phyloP scores from a whole-genome alignment of 1,140 invertebrate species.

The Heliconius hermathena region DNA sequence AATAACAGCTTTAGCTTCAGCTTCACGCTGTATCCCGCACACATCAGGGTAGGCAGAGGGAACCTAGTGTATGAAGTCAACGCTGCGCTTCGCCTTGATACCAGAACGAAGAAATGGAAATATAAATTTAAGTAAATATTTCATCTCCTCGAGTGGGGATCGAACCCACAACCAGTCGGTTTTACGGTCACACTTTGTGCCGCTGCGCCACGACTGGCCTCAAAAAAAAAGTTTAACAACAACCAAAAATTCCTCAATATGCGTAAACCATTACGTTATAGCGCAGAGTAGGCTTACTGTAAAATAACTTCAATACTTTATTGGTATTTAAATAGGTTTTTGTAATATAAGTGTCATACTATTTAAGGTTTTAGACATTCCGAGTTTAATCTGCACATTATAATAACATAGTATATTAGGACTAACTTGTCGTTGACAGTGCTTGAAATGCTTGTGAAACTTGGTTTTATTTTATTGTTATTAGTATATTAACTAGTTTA shows the following conservation, averaged over 20 bases:
- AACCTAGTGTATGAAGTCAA: too few relatives aligned
- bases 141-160: too few relatives aligned
- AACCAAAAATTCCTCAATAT: background rate
- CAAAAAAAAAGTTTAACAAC: too few relatives aligned
- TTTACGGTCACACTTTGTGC: too few relatives aligned
- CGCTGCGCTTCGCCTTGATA: too few relatives aligned
- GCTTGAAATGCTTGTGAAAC: background rate
- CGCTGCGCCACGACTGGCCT: too few relatives aligned
- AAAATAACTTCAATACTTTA: background rate
- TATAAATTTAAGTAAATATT: too few relatives aligned
- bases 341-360: background rate
- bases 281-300: background rate
- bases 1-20: too few relatives aligned
- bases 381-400: slow-evolving; percentile 10
- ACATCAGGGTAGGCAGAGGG: too few relatives aligned
- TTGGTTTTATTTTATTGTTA: background rate
- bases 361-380: background rate
- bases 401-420: background rate
- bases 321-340: slow-evolving; percentile 8
- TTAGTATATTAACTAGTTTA: background rate
- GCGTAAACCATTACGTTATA: background rate
- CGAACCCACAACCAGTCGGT: too few relatives aligned
- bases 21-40: too few relatives aligned
- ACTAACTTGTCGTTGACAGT: slow-evolving; percentile 1
- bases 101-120: too few relatives aligned